Percentiles rank a stretch among this genome's conserved stretches.
These are phyloP conservation scores for Idaea straminata DNA, from an alignment of 2,888 invertebrate genomes.

Conservation along the genomic window DNA sequence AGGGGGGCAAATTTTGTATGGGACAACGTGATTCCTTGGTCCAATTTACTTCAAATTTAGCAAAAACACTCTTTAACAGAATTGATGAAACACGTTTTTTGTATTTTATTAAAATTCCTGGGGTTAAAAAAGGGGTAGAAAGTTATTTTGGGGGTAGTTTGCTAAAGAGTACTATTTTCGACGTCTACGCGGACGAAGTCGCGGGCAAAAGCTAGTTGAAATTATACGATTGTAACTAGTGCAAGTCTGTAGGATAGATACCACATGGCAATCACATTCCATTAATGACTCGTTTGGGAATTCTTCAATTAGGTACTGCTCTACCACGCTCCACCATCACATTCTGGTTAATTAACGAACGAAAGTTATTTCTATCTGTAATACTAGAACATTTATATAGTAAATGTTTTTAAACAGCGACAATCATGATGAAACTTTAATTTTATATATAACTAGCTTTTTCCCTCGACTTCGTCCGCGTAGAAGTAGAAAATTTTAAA, in stretches of 20 bases:
- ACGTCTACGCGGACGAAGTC: too few species aligned
- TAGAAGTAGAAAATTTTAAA: too few species aligned
- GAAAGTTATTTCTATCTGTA: neutral
- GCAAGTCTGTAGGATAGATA: constrained; percentile 13
- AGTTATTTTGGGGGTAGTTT: too few species aligned
- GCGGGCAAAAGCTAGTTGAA: neutral
- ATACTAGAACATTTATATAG: neutral
- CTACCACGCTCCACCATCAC: constrained; percentile 10
- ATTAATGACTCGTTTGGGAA: constrained; percentile 22
- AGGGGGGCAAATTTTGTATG: too few species aligned
- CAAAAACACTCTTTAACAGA: too few species aligned
- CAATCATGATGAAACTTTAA: neutral
- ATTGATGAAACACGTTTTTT: too few species aligned
- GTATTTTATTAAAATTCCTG: too few species aligned
- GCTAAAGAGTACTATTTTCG: too few species aligned
- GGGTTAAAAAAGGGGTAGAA: too few species aligned
- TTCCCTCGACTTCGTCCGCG: too few species aligned
- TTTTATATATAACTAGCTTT: neutral
- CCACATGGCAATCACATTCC: constrained; percentile 21
- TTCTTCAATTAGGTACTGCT: constrained; percentile 12
- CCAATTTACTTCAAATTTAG: too few species aligned
- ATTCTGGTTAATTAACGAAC: constrained; percentile 11
- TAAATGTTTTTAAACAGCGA: neutral
- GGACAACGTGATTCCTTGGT: too few species aligned
- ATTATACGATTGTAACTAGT: constrained; percentile 6